Evolutionary conservation across 2,113 vertebrate species (phyloP).

Genomic region (Zosterops japonicus): DNA sequence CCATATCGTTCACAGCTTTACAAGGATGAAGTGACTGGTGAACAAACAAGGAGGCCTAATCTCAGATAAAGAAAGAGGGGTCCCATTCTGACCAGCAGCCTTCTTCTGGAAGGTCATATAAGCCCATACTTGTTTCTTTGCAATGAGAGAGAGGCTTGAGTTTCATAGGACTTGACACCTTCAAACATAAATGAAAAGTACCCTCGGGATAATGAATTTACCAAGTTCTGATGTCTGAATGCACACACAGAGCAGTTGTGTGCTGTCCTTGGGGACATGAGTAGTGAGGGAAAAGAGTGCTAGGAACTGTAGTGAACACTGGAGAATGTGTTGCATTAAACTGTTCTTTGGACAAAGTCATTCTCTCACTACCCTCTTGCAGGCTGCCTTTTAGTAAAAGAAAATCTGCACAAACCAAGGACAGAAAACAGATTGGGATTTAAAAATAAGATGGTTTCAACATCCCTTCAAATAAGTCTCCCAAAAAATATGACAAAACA

Average conservation of each 20-base stretch:
- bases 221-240: background rate
- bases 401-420: background rate
- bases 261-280: background rate
- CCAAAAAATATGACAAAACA: background rate
- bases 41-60: constrained; percentile 38
- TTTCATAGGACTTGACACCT: background rate
- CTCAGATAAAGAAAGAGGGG: background rate
- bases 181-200: background rate
- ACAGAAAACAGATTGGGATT: background rate
- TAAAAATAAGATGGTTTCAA: background rate
- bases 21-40: constrained; percentile 57
- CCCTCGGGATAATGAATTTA: background rate
- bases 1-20: constrained; percentile 41
- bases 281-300: background rate
- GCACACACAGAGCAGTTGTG: background rate
- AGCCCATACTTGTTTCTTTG: background rate
- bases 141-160: background rate
- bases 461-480: background rate
- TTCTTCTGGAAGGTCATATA: constrained; percentile 34
- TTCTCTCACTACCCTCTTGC: background rate
- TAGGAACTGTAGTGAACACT: background rate
- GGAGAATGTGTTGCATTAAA: background rate
- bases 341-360: background rate
- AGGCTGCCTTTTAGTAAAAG: background rate
- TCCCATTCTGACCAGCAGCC: background rate